phyloP scores from a whole-genome alignment of 2,888 invertebrate species.

The Parnassius mnemosyne region DNA sequence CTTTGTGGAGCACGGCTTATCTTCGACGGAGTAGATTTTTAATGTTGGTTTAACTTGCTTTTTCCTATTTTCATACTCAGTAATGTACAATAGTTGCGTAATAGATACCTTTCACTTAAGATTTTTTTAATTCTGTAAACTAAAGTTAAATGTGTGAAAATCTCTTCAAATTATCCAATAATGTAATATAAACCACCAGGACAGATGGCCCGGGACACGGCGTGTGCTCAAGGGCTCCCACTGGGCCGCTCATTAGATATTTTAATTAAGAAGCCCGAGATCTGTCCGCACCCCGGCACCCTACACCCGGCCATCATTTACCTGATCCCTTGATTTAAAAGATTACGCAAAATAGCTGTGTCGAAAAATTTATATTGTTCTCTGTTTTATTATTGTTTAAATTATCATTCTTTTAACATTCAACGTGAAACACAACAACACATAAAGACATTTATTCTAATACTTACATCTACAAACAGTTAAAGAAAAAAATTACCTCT shows the following conservation, averaged over 20 bases:
- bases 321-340: not conserved
- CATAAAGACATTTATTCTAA: too few species aligned
- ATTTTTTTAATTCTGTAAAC: too few species aligned
- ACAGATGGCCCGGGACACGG: conserved; percentile 6
- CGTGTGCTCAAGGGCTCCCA: not conserved
- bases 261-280: conserved; percentile 51
- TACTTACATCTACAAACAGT: too few species aligned
- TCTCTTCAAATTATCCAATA: not conserved
- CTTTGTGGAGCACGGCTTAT: conserved; percentile 1
- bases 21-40: not conserved
- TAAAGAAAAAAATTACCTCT: too few species aligned
- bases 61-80: too few species aligned
- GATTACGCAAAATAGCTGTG: not conserved
- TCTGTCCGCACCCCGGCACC: conserved; percentile 1
- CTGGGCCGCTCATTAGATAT: conserved; percentile 50
- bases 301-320: not conserved
- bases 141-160: not conserved
- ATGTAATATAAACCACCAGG: not conserved
- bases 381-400: too few species aligned
- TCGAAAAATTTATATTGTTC: too few species aligned
- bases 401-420: too few species aligned
- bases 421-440: too few species aligned
- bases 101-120: too few species aligned
- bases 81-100: too few species aligned
- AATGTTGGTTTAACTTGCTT: not conserved